Conservation (phyloP, 2,113 vertebrate species). For the Muntiacus reevesi region DNA sequence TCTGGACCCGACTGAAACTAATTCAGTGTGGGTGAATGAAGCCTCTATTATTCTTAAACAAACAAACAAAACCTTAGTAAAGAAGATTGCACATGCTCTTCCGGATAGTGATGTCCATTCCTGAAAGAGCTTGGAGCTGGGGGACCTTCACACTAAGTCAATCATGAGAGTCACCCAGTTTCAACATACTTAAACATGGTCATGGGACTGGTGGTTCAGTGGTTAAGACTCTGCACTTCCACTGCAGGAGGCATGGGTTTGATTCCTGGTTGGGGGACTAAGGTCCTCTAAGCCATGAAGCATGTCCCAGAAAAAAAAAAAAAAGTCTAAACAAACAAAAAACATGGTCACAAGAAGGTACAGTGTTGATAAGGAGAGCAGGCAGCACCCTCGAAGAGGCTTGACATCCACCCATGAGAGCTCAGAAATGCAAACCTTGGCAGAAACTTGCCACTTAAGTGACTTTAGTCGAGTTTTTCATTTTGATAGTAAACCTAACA, state of each 20-base stretch:
- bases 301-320: not conserved
- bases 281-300: not conserved
- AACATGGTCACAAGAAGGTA: not conserved
- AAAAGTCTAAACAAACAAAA: not conserved
- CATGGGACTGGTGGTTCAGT: not conserved
- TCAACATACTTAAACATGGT: not conserved
- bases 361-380: not conserved
- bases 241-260: not conserved
- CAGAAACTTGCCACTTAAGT: not conserved
- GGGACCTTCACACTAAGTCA: not conserved
- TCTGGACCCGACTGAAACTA: not conserved
- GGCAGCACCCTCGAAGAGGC: not conserved
- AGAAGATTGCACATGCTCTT: not conserved
- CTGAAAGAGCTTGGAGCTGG: not conserved
- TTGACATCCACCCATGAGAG: not conserved
- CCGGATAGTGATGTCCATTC: not conserved
- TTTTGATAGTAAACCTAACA: not conserved
- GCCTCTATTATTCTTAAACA: not conserved
- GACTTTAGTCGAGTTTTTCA: not conserved
- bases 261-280: not conserved
- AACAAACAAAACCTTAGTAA: not conserved
- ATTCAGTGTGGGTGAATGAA: not conserved
- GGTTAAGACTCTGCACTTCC: not conserved
- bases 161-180: not conserved
- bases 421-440: not conserved